phyloP scores from a whole-genome alignment of 2,113 vertebrate genomes.

The Charadrius vociferus region DNA sequence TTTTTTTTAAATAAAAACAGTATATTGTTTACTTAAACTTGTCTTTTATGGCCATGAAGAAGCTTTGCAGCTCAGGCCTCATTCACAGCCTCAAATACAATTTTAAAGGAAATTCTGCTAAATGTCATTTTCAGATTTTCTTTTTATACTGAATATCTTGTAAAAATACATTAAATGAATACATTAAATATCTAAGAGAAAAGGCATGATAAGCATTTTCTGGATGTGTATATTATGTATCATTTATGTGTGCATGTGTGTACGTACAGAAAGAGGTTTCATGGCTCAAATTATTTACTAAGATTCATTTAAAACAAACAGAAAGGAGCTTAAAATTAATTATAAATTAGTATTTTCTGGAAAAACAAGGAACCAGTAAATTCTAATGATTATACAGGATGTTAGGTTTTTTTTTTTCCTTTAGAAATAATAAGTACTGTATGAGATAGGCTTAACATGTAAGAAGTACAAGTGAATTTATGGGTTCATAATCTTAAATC shows the following conservation, averaged over 20 bases:
- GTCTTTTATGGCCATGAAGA: not conserved
- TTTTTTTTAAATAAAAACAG: not conserved
- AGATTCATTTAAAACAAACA: constrained; percentile 27
- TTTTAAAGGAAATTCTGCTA: not conserved
- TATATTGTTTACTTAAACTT: constrained; percentile 60
- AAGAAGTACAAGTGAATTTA: constrained; percentile 56
- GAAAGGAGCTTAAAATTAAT: constrained; percentile 39
- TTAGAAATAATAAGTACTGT: constrained; percentile 34
- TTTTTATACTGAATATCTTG: not conserved
- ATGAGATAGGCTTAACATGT: not conserved
- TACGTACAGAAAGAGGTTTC: not conserved
- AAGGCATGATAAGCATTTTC: not conserved
- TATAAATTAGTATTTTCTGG: constrained; percentile 35
- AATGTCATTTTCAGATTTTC: not conserved
- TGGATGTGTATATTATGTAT: not conserved
- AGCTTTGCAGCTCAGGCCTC: not conserved
- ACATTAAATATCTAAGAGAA: not conserved
- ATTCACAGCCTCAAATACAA: not conserved
- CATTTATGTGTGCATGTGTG: not conserved
- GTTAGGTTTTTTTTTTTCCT: not conserved
- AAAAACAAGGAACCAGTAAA: constrained; percentile 45
- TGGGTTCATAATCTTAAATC: constrained; percentile 63
- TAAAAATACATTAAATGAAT: too few species aligned
- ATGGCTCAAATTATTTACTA: not conserved
- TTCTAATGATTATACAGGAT: constrained; percentile 34